These are phyloP conservation scores for Atlantisia rogersi DNA, from an alignment of 2,113 vertebrate species.

Conservation along the genomic window DNA sequence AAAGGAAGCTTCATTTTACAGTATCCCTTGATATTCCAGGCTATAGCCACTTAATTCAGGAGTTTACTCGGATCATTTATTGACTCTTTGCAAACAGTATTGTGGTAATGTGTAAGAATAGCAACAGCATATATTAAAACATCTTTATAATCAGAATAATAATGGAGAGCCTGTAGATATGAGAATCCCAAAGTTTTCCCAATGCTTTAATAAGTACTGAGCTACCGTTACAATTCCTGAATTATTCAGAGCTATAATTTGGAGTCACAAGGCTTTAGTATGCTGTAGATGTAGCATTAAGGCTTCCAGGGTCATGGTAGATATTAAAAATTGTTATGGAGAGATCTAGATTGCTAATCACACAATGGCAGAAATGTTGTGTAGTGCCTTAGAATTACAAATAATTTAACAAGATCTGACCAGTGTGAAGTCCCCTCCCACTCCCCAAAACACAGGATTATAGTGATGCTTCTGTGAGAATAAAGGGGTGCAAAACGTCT, in stretches of 20 bases:
- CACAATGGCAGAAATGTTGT: slow-evolving; percentile 49
- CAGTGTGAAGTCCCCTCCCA: neutral
- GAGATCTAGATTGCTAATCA: slow-evolving; percentile 73
- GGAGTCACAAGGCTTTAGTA: slow-evolving; percentile 65
- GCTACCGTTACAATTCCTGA: slow-evolving; percentile 61
- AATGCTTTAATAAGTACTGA: slow-evolving; percentile 61
- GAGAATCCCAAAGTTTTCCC: slow-evolving; percentile 69
- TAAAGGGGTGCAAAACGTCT: slow-evolving; percentile 8
- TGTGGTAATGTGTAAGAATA: slow-evolving; percentile 12
- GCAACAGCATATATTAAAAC: slow-evolving; percentile 42
- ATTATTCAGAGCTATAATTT: slow-evolving; percentile 75
- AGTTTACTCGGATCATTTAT: slow-evolving; percentile 26
- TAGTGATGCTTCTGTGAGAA: neutral
- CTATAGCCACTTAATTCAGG: neutral
- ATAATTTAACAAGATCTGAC: slow-evolving; percentile 51
- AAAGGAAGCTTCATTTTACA: neutral
- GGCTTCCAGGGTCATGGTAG: slow-evolving; percentile 69
- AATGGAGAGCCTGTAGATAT: slow-evolving; percentile 40
- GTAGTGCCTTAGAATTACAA: slow-evolving; percentile 53
- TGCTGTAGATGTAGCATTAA: slow-evolving; percentile 61
- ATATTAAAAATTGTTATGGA: slow-evolving; percentile 79
- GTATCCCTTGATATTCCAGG: slow-evolving; percentile 16
- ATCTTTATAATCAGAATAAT: slow-evolving; percentile 46
- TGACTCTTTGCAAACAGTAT: neutral
- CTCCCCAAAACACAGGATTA: slow-evolving; percentile 12